phyloP scores from a whole-genome alignment of 2,113 vertebrate genomes.

The Macquaria ambigua region DNA sequence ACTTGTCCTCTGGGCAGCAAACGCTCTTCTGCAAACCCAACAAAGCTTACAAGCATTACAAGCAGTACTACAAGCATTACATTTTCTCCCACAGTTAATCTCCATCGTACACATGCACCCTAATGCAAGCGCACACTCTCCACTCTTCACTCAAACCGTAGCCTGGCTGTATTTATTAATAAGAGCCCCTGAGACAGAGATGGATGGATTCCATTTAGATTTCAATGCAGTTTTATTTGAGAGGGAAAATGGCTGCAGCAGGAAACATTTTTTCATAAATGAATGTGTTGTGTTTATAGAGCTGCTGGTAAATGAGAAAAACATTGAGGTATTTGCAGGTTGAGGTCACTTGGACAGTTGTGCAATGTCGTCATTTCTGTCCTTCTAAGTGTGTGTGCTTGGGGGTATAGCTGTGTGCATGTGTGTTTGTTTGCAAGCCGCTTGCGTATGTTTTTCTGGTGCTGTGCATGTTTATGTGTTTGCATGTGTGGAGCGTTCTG shows the following conservation, averaged over 20 bases:
- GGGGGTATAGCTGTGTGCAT: background rate
- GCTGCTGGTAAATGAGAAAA: constrained; percentile 61
- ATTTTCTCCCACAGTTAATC: constrained; percentile 63
- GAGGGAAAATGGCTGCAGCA: constrained; percentile 38
- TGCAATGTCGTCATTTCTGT: constrained; percentile 36
- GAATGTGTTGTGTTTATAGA: constrained; percentile 33
- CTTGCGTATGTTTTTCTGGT: background rate
- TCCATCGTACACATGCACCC: constrained; percentile 41
- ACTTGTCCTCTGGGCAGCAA: constrained; percentile 74
- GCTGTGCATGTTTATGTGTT: constrained; percentile 26
- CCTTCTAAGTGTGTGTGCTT: background rate
- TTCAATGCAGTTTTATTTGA: constrained; percentile 72
- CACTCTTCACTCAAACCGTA: constrained; percentile 38
- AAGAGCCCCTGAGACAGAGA: constrained; percentile 75
- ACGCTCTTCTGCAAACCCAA: constrained; percentile 59
- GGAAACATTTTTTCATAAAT: constrained; percentile 51
- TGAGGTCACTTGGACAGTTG: constrained; percentile 51
- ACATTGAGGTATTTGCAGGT: constrained; percentile 42
- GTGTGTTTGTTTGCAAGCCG: constrained; percentile 34
- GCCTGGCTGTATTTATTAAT: constrained; percentile 70
- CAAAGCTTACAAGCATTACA: constrained; percentile 61
- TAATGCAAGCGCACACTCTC: constrained; percentile 29
- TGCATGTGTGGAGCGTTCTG: constrained; percentile 28
- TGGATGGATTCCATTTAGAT: constrained; percentile 82
- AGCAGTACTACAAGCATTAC: constrained; percentile 47